phyloP scores from a whole-genome alignment of 2,113 vertebrate genomes.

The Echinops telfairi region DNA sequence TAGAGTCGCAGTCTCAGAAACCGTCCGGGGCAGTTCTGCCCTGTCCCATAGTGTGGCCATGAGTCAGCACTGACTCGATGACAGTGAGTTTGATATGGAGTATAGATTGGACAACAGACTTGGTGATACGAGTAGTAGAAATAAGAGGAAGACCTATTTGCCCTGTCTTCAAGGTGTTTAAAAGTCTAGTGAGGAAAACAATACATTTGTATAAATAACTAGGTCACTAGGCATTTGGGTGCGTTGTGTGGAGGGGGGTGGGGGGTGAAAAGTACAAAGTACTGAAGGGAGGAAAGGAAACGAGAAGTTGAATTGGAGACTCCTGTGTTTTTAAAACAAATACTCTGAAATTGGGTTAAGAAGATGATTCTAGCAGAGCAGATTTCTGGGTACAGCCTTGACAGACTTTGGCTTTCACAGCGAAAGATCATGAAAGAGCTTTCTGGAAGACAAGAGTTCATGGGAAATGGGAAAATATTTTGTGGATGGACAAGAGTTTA shows the following conservation, averaged over 20 bases:
- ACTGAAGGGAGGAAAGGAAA: neutral
- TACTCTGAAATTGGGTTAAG: conserved; percentile 23
- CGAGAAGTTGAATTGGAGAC: neutral
- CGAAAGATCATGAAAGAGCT: neutral
- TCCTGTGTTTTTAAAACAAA: neutral
- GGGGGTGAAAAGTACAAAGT: neutral
- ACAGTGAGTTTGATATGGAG: too few relatives aligned
- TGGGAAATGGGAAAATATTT: neutral
- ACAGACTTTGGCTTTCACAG: neutral
- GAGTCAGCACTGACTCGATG: too few relatives aligned
- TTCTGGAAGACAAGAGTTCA: neutral
- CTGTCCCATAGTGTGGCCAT: too few relatives aligned
- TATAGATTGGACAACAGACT: too few relatives aligned
- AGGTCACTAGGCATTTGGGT: neutral
- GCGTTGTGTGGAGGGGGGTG: too few relatives aligned
- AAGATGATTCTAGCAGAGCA: conserved; percentile 4
- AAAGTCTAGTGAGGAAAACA: neutral
- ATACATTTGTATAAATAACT: conserved; percentile 14
- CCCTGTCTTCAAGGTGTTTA: too few relatives aligned
- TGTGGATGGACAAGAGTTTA: neutral
- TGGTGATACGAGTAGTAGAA: too few relatives aligned
- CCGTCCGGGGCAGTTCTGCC: too few relatives aligned
- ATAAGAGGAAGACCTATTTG: too few relatives aligned
- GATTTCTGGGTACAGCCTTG: neutral
- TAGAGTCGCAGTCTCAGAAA: too few relatives aligned